Evolutionary conservation across 2,888 invertebrate species (phyloP).

Genomic region (Mythimna lalbum): DNA sequence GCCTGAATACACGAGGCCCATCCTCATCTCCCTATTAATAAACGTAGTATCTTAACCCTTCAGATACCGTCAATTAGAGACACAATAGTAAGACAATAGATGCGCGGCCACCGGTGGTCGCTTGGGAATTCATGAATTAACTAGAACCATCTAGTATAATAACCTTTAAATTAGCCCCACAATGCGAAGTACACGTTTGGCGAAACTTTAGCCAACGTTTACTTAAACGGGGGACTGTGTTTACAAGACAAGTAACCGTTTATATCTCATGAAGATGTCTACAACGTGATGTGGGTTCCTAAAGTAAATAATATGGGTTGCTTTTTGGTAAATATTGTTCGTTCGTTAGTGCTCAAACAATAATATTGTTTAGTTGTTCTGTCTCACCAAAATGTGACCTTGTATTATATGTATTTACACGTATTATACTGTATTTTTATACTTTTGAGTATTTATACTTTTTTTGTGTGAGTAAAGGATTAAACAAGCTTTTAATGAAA

Average conservation of each 20-base stretch:
- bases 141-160: background rate
- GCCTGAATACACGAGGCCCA: too few relatives aligned
- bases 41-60: too few relatives aligned
- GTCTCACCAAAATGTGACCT: background rate
- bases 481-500: too few relatives aligned
- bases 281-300: background rate
- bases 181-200: background rate
- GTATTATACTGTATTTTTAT: too few relatives aligned
- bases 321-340: conserved; percentile 3
- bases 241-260: background rate
- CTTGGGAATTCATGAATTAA: too few relatives aligned
- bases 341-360: background rate
- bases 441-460: background rate
- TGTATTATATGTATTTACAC: background rate
- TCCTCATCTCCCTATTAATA: too few relatives aligned
- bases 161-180: background rate
- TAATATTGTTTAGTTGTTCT: background rate
- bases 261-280: background rate
- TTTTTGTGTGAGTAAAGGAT: background rate
- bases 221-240: background rate
- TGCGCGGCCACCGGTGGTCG: too few relatives aligned
- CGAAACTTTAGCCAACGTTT: background rate
- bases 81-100: too few relatives aligned
- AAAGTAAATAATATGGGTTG: background rate
- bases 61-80: too few relatives aligned